A percentile compares a stretch with the other conserved stretches of the same genome.
These are phyloP conservation scores for Pterocles burchelli DNA, from an alignment of 2,113 vertebrate species.

Conservation along the genomic window DNA sequence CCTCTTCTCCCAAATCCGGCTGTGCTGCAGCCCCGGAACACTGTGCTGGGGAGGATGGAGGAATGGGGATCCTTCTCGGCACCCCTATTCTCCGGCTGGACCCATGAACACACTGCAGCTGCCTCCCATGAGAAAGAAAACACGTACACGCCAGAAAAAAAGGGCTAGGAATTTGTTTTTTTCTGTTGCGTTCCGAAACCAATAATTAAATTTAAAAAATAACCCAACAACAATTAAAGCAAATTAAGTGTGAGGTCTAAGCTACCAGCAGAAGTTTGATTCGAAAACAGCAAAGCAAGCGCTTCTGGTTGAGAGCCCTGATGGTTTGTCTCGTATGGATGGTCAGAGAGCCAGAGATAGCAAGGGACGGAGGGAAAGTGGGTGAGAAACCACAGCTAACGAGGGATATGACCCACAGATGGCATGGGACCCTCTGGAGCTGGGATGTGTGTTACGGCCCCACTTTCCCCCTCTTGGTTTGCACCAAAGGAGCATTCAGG, in stretches of 20 bases:
- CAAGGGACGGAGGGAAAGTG: neutral
- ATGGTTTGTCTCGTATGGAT: neutral
- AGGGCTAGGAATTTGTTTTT: neutral
- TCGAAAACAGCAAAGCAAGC: constrained; percentile 28
- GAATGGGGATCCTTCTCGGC: neutral
- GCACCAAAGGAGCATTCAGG: neutral
- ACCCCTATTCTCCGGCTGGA: neutral
- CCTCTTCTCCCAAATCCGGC: neutral
- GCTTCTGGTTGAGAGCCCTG: constrained; percentile 14
- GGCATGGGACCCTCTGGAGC: neutral
- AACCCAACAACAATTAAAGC: constrained; percentile 16
- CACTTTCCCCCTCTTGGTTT: neutral
- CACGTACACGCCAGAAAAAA: rapidly evolving
- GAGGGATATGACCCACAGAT: rapidly evolving
- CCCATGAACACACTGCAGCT: neutral
- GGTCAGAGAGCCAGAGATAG: neutral
- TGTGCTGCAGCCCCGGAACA: neutral
- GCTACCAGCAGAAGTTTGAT: neutral
- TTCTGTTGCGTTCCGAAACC: neutral
- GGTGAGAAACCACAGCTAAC: neutral
- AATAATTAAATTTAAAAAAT: constrained; percentile 46
- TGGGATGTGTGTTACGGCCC: neutral
- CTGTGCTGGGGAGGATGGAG: rapidly evolving
- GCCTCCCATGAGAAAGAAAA: constrained; percentile 1
- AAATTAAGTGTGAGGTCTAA: constrained; percentile 40